Conservation (phyloP, 92 coral and sea anemone genomes). For the Plumapathes pennacea region DNA sequence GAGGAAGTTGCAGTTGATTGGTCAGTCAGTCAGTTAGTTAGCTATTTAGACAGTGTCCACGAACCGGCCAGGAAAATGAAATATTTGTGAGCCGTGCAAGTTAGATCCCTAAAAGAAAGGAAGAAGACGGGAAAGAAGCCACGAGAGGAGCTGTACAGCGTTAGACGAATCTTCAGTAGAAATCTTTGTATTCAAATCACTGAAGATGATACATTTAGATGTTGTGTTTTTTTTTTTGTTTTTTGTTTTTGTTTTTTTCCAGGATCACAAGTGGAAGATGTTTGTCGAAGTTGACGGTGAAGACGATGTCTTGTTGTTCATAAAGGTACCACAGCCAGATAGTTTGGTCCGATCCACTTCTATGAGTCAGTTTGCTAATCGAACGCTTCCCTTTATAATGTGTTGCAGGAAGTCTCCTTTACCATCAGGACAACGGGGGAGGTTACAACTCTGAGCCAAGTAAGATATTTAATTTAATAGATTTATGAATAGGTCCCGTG, state of each 20-base stretch:
- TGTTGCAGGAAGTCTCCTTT: conserved; percentile 58
- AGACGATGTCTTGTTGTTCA: conserved; percentile 48
- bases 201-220: not conserved
- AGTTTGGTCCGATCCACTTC: not conserved
- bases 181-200: not conserved
- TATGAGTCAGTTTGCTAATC: not conserved
- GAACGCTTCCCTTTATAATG: not conserved
- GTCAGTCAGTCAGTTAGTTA: too few relatives aligned
- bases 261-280: conserved; percentile 94
- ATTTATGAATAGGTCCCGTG: not conserved
- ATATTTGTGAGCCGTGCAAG: too few relatives aligned
- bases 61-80: too few relatives aligned
- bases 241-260: not conserved
- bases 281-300: conserved; percentile 78
- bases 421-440: conserved; percentile 42
- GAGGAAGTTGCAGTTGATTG: too few relatives aligned
- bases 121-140: too few relatives aligned
- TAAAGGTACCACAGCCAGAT: conserved; percentile 46
- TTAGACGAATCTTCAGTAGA: not conserved
- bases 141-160: not conserved
- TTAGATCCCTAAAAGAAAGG: too few relatives aligned
- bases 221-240: too few relatives aligned
- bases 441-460: conserved; percentile 54
- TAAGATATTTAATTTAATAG: not conserved
- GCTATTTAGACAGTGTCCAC: too few relatives aligned